Evolutionary conservation across 1,140 invertebrate genomes (phyloP).

Genomic region (Holcopasites calliopsidis): DNA sequence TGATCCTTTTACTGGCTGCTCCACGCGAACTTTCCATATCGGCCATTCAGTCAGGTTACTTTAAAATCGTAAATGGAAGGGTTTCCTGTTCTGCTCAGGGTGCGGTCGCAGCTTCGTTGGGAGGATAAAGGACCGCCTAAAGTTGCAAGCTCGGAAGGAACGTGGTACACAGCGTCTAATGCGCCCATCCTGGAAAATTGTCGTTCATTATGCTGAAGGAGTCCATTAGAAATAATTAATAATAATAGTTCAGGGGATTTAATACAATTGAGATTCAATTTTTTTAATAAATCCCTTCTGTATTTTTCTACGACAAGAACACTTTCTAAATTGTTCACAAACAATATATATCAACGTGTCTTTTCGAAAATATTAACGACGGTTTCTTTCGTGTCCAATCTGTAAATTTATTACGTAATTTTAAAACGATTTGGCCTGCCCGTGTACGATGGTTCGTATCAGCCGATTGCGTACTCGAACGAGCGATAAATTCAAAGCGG

Average conservation of each 20-base stretch:
- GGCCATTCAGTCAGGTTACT: constrained; percentile 59
- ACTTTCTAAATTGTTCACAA: background rate
- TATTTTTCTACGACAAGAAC: background rate
- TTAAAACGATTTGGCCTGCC: constrained; percentile 34
- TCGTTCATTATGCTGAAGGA: too few species aligned
- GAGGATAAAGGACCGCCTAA: background rate
- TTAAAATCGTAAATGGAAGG: constrained; percentile 42
- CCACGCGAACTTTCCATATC: constrained; percentile 67
- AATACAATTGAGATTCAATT: too few species aligned
- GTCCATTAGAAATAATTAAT: too few species aligned
- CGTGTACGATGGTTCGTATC: constrained; percentile 13
- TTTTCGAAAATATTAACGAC: constrained; percentile 21
- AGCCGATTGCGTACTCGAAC: constrained; percentile 20
- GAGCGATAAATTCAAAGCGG: constrained; percentile 46
- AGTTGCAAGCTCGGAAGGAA: too few species aligned
- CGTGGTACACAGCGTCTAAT: too few species aligned
- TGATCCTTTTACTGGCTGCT: constrained; percentile 65
- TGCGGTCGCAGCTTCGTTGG: constrained; percentile 9
- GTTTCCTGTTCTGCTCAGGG: constrained; percentile 11
- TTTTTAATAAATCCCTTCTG: too few species aligned
- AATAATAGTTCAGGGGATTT: too few species aligned
- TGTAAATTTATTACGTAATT: constrained; percentile 39
- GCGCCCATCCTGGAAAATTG: too few species aligned
- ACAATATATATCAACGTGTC: too few species aligned
- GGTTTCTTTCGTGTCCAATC: constrained; percentile 1